Evolutionary conservation across 2,888 invertebrate genomes (phyloP).

Genomic region (Tetheella fluctuosa): DNA sequence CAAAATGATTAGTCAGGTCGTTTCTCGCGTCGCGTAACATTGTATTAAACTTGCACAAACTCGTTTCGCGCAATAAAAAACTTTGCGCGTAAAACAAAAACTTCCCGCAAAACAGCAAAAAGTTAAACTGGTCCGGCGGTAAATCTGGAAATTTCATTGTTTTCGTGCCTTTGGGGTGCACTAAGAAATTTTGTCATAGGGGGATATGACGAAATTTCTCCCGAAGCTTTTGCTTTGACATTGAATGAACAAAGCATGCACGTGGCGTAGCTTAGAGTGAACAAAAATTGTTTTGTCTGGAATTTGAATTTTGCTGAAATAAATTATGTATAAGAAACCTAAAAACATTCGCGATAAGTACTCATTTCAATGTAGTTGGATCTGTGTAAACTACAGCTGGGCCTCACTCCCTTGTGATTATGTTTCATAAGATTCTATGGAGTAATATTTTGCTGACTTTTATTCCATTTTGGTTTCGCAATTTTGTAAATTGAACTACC

Average conservation of each 20-base stretch:
- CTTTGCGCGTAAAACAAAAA: conserved; percentile 32
- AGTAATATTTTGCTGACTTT: too few relatives aligned
- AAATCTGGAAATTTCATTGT: conserved; percentile 17
- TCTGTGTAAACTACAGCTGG: too few relatives aligned
- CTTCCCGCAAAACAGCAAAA: conserved; percentile 23
- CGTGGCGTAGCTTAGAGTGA: too few relatives aligned
- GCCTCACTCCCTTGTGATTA: too few relatives aligned
- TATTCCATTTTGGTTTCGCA: not conserved
- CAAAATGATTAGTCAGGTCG: conserved; percentile 25
- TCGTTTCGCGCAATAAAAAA: conserved; percentile 29
- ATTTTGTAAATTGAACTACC: not conserved
- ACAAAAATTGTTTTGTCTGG: too few relatives aligned
- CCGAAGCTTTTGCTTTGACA: too few relatives aligned
- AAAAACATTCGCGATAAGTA: too few relatives aligned
- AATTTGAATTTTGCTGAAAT: too few relatives aligned
- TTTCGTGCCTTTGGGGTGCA: conserved; percentile 8
- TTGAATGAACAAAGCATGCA: not conserved
- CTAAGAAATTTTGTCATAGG: conserved; percentile 7
- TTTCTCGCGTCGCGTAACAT: conserved; percentile 29
- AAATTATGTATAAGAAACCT: too few relatives aligned
- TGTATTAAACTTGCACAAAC: conserved; percentile 22
- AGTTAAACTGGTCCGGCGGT: conserved; percentile 19
- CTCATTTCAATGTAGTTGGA: too few relatives aligned
- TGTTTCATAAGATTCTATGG: too few relatives aligned
- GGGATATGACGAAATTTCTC: too few relatives aligned